A percentile compares a stretch with the other conserved stretches of the same genome.
Evolutionary conservation across 2,113 vertebrate species (phyloP).

Genomic region (Cromileptes altivelis): DNA sequence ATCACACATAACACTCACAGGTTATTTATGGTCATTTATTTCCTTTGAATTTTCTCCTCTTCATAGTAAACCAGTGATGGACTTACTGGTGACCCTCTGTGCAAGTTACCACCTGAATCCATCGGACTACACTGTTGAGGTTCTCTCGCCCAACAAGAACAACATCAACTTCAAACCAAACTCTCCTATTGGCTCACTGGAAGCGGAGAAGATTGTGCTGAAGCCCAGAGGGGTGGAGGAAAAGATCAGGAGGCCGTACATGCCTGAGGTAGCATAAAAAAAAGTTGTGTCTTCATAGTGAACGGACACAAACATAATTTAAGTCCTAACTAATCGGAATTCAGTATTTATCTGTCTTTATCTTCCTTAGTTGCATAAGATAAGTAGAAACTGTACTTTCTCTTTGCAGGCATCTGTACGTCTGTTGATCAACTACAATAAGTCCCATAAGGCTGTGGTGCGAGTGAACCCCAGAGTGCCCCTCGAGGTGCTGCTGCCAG

Average conservation of each 20-base stretch:
- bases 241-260: constrained; percentile 86
- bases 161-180: constrained; percentile 93
- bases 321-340: not conserved
- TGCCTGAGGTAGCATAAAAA: constrained; percentile 88
- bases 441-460: constrained; percentile 92
- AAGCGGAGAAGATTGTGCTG: constrained; percentile 91
- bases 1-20: too few species aligned
- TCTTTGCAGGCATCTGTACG: constrained; percentile 91
- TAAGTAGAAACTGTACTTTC: not conserved
- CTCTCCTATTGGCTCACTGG: constrained; percentile 92
- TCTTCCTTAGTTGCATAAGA: not conserved
- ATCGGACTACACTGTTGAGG: constrained; percentile 90
- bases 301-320: not conserved
- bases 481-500: constrained; percentile 86
- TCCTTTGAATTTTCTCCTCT: constrained; percentile 5
- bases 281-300: not conserved
- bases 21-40: not conserved
- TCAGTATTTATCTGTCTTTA: not conserved
- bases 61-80: constrained; percentile 94
- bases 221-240: constrained; percentile 90
- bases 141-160: constrained; percentile 90
- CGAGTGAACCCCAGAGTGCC: constrained; percentile 91
- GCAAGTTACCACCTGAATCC: constrained; percentile 94
- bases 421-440: constrained; percentile 95
- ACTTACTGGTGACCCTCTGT: constrained; percentile 93